phyloP scores from a whole-genome alignment of 1,140 invertebrate species.

The Phenacoccus solenopsis region DNA sequence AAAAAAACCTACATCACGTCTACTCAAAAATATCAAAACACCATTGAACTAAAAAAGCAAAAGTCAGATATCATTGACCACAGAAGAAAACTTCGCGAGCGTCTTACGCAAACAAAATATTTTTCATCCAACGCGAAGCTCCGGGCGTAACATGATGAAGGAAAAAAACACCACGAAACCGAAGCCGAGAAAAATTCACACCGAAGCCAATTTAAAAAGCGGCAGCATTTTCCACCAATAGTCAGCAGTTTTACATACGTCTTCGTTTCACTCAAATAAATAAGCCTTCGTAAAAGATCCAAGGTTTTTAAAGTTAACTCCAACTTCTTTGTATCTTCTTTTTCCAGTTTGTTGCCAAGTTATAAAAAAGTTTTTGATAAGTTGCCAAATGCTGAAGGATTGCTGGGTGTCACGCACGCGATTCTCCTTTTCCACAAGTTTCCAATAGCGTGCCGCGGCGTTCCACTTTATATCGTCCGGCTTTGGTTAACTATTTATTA shows the following conservation, averaged over 20 bases:
- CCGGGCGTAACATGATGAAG: neutral
- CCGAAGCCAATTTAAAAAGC: neutral
- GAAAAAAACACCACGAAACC: neutral
- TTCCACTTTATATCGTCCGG: neutral
- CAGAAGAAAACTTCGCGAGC: neutral
- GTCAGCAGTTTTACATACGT: neutral
- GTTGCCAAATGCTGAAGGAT: neutral
- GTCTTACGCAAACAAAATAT: neutral
- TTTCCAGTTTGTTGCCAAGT: constrained; percentile 1
- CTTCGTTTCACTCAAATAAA: neutral
- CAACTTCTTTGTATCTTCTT: neutral
- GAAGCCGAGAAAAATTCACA: neutral
- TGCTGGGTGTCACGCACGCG: neutral
- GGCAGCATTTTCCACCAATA: neutral
- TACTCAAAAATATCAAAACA: no score
- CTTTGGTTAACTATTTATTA: neutral
- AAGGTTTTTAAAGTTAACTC: constrained; percentile 2
- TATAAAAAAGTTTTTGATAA: constrained; percentile 4
- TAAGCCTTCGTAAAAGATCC: constrained; percentile 1
- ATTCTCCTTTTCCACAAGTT: neutral
- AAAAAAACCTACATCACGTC: no score
- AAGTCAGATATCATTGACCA: neutral
- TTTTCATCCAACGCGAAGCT: neutral
- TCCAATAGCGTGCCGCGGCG: neutral
- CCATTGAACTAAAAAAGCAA: no score